Percentiles rank a stretch among this genome's conserved stretches.
Evolutionary conservation across 2,113 vertebrate species (phyloP).

Genomic region (Sciurus niger): DNA sequence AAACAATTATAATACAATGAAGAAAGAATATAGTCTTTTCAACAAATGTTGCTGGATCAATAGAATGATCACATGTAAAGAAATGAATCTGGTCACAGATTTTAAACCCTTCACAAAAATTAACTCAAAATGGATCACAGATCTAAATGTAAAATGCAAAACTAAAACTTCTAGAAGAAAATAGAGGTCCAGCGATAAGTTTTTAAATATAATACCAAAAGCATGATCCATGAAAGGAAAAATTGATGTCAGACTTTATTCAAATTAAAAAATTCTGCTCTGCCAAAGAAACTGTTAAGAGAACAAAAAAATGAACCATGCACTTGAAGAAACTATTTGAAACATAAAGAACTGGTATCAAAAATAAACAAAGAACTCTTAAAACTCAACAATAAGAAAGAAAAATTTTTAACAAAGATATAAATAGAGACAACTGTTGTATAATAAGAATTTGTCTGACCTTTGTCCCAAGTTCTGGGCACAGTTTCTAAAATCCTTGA

Average conservation of each 20-base stretch:
- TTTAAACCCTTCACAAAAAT: background rate
- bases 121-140: background rate
- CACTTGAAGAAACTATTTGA: background rate
- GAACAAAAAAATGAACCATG: background rate
- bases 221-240: background rate
- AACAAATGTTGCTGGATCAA: background rate
- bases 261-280: background rate
- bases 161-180: slow-evolving; percentile 25
- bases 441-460: background rate
- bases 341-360: background rate
- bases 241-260: background rate
- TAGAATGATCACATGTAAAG: background rate
- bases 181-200: background rate
- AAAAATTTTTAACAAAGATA: too few relatives aligned
- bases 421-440: background rate
- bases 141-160: slow-evolving; percentile 35
- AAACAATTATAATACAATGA: background rate
- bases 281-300: background rate
- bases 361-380: background rate
- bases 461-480: background rate
- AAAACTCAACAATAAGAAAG: too few relatives aligned
- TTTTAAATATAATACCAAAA: slow-evolving; percentile 1
- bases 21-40: background rate
- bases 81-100: background rate
- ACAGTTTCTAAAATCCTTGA: background rate